A percentile compares a stretch with the other conserved stretches of the same genome.
Evolutionary conservation across 2,888 invertebrate species (phyloP).

Genomic region (Cerceris ruficornis): DNA sequence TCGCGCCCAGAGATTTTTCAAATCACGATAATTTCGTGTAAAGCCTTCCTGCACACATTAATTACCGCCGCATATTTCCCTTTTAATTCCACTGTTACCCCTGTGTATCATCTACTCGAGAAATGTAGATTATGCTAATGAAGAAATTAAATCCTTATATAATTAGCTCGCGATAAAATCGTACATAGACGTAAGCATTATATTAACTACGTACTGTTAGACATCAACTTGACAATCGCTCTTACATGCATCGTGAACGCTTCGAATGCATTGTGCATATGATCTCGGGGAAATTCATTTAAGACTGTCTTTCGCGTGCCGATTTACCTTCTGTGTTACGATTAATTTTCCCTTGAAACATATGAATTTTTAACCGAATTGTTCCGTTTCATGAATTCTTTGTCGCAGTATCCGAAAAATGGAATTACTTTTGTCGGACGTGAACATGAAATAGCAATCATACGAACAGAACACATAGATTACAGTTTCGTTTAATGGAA

Average conservation of each 20-base stretch:
- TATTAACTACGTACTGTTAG: background rate
- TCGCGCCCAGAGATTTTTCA: background rate
- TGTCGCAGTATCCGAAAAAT: background rate
- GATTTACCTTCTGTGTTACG: background rate
- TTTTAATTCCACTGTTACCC: constrained; percentile 59
- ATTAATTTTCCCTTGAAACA: background rate
- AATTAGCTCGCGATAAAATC: constrained; percentile 18
- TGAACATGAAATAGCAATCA: background rate
- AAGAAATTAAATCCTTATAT: constrained; percentile 65
- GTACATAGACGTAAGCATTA: background rate
- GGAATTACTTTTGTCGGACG: background rate
- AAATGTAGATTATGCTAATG: constrained; percentile 63
- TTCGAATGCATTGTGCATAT: background rate
- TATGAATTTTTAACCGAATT: background rate
- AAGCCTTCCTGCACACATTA: background rate
- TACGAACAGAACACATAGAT: background rate
- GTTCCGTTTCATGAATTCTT: background rate
- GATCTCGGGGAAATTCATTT: background rate
- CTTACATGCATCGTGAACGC: background rate
- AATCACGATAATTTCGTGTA: background rate
- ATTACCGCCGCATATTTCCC: constrained; percentile 24
- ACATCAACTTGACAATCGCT: background rate
- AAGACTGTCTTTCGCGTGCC: background rate
- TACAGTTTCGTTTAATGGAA: constrained; percentile 14
- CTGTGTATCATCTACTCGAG: constrained; percentile 24